These are phyloP conservation scores for Hymenochirus boettgeri DNA, from an alignment of 2,113 vertebrate genomes.

Conservation along the genomic window DNA sequence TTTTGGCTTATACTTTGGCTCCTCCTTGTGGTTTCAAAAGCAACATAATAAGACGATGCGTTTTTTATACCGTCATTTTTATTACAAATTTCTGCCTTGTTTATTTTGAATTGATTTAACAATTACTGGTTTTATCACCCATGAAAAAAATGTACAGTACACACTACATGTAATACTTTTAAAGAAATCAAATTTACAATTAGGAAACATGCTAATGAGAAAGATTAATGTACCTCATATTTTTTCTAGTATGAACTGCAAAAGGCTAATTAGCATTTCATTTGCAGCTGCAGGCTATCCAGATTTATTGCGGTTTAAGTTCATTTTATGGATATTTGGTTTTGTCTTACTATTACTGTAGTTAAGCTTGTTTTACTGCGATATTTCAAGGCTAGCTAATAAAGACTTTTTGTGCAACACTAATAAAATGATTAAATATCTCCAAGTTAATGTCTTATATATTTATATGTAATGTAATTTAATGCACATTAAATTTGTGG, in stretches of 20 bases:
- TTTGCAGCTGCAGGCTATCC: conserved; percentile 14
- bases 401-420: background rate
- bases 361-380: background rate
- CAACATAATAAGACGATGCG: conserved; percentile 6
- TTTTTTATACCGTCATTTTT: background rate
- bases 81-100: background rate
- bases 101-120: conserved; percentile 15
- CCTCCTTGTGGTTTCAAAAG: conserved; percentile 11
- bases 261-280: conserved; percentile 3
- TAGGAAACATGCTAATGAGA: conserved; percentile 20
- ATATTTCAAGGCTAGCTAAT: background rate
- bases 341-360: background rate
- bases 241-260: conserved; percentile 5
- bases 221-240: background rate
- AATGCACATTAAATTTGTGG: no score
- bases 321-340: background rate
- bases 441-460: no score
- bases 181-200: conserved; percentile 20
- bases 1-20: conserved; percentile 10
- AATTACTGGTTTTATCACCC: conserved; percentile 8
- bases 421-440: conserved; percentile 3
- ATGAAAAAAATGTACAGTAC: conserved; percentile 15
- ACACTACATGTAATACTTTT: background rate
- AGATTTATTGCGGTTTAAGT: conserved; percentile 1
- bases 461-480: no score